Evolutionary conservation across 2,797 vertebrate genomes (phyloP), one percentile per base, ranked within the genome.

Genomic region (Parotocinclus haroldoi): DNA sequence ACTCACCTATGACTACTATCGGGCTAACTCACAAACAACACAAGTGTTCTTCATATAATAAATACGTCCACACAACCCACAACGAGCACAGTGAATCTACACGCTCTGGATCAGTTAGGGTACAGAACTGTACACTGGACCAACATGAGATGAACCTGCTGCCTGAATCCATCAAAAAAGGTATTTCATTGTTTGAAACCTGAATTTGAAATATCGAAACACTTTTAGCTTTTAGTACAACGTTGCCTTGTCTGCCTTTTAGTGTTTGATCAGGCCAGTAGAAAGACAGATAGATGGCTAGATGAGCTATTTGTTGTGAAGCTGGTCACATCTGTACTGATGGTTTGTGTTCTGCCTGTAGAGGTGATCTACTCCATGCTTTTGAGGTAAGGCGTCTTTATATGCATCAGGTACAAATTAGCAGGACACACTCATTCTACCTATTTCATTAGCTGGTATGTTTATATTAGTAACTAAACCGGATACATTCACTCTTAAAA

Each of bases 261-360:
- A 89, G 89, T 86, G 40, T 71, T 89, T 63, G 79, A 61, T 76
- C 66, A 78, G 39, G 75, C 69, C 0, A 83, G 77, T 74, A 75
- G 68, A 36, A 61, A 78, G 11, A 19, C 62, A 50, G 56, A 12
- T 7, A 11, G 61, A 38, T 1, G 10, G 18, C 53, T 60, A 46
- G 17, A 46, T 0, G 8, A 58, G 7, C n/a, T 71, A 13, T 68
- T 78, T n/a, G 76, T 76, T 1, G 63, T 80, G 18, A 82, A 70
- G 44, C 9, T 76, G 62, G 0, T 79, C 11, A 14, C 37, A 48
- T 58, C n/a, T n/a, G 63, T 80, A 42, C 72, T 85, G 76, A 72
- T 55, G 9, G 17, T 83, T 49, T 73, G 81, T 4, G 3, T 66
- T 61, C 67, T 84, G 42, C 79, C 79, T 8, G 1, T 83, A 0